phyloP scores from a whole-genome alignment of 1,140 invertebrate species.

The Holotrichia oblita region DNA sequence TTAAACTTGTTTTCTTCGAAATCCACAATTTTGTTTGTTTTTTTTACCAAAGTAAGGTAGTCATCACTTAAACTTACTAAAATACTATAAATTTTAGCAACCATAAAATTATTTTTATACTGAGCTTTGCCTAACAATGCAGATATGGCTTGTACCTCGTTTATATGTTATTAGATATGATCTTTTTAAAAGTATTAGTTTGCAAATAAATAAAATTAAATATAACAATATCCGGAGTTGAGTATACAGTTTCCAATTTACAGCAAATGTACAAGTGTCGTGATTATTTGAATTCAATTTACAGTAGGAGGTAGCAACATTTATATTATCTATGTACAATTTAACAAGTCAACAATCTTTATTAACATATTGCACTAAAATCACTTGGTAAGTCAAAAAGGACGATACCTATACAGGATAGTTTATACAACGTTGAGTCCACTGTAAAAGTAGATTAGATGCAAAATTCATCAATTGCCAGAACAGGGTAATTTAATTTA shows the following conservation, averaged over 20 bases:
- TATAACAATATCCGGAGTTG: background rate
- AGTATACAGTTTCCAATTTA: conserved; percentile 27
- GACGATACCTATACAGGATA: background rate
- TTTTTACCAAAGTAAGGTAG: background rate
- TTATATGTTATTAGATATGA: background rate
- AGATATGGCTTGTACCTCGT: background rate
- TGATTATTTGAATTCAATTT: conserved; percentile 24
- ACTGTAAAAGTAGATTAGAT: too few relatives aligned
- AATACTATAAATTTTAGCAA: background rate
- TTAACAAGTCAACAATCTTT: conserved; percentile 40
- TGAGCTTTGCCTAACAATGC: background rate
- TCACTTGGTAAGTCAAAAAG: conserved; percentile 19
- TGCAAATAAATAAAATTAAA: background rate
- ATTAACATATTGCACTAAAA: conserved; percentile 47
- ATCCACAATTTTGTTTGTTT: too few relatives aligned
- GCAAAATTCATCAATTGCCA: too few relatives aligned
- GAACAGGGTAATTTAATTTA: too few relatives aligned
- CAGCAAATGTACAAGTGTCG: conserved; percentile 34
- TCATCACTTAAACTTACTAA: background rate
- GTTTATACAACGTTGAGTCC: background rate
- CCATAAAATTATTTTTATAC: conserved; percentile 12
- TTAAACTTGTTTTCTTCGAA: background rate
- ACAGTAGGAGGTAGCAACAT: conserved; percentile 44
- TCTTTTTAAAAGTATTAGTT: background rate
- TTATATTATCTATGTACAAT: conserved; percentile 40